Base-by-base conservation (phyloP, 1,140 invertebrate genomes). In the Magallana ariakensis region DNA sequence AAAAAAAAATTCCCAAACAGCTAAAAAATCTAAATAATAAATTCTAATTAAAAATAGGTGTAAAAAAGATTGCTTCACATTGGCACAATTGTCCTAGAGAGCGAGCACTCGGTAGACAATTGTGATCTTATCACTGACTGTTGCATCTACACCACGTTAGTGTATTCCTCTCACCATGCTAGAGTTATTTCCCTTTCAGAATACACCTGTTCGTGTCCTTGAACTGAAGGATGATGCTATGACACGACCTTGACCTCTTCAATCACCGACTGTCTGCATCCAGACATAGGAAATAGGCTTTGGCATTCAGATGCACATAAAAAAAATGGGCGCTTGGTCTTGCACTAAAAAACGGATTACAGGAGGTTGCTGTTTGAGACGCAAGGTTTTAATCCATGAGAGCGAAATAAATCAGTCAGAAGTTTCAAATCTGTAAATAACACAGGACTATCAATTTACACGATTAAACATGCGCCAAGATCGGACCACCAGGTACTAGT, bases 311-410 rank as follows among this genome's bases (percentile, higher is more conserved):
- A 75, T 75, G 66, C 66, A 75, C 66, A 75, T 75, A 16, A 75
- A 75, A 75, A 75, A 75, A 75, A 75, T 75, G 66, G 66, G 66
- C 66, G 66, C 66, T 75, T 75, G 66, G 26, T 75, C 66, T 75
- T 75, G 66, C 66, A 75, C 66, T 75, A 75, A 75, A 60, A 75
- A 75, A 75, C 22, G 66, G 66, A 75, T 75, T 26, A 75, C 66
- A 75, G 66, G 66, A 75, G 66, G 66, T 26, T 75, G 66, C 66
- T 75, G 66, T 26, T 75, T 75, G 66, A 75, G 66, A 75, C 7
- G 66, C 66, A 75, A 22, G 66, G 22, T 75, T 46, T 46, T 75
- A 75, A 26, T 75, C 66, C 33, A 26, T 10, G 66, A 75, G 66
- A 75, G 66, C 33, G 58, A 60, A 6, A n/a, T 15, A 11, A 60